Percentiles rank a stretch among this genome's conserved stretches.
Conservation (phyloP, 2,888 invertebrate genomes). For the Lapara coniferarum region DNA sequence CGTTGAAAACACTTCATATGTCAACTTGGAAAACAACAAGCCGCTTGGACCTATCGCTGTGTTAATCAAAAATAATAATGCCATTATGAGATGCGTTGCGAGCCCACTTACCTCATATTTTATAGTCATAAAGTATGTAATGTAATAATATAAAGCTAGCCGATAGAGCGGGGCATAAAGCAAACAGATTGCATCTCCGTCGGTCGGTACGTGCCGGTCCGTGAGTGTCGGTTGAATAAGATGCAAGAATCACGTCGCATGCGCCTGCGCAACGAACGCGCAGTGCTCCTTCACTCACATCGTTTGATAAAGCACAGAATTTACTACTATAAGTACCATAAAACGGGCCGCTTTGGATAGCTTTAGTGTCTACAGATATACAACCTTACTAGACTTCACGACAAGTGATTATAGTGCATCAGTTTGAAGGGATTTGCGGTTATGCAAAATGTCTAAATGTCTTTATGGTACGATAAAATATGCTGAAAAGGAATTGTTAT, state of each 20-base stretch:
- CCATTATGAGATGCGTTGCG: conserved; percentile 9
- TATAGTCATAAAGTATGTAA: conserved; percentile 32
- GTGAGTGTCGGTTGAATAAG: conserved; percentile 38
- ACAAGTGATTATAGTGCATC: not conserved
- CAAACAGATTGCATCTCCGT: conserved; percentile 74
- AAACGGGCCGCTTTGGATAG: conserved; percentile 11
- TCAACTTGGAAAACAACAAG: too few relatives aligned
- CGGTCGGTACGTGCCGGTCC: conserved; percentile 54
- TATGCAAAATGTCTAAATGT: not conserved
- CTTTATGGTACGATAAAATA: not conserved
- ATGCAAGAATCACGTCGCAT: conserved; percentile 29
- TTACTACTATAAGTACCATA: conserved; percentile 15
- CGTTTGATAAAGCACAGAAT: conserved; percentile 17
- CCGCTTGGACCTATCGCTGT: not conserved
- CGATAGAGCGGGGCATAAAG: conserved; percentile 62
- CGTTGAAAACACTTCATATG: too few relatives aligned
- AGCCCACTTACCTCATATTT: conserved; percentile 16
- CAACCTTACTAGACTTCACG: not conserved
- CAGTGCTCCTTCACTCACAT: not conserved
- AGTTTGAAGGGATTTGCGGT: not conserved
- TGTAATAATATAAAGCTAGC: conserved; percentile 56
- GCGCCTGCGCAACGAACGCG: not conserved
- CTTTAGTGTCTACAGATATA: not conserved
- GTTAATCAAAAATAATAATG: conserved; percentile 13
- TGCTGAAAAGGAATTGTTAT: not conserved